Conservation (phyloP, 2,888 invertebrate genomes). For the Meteorus colon region DNA sequence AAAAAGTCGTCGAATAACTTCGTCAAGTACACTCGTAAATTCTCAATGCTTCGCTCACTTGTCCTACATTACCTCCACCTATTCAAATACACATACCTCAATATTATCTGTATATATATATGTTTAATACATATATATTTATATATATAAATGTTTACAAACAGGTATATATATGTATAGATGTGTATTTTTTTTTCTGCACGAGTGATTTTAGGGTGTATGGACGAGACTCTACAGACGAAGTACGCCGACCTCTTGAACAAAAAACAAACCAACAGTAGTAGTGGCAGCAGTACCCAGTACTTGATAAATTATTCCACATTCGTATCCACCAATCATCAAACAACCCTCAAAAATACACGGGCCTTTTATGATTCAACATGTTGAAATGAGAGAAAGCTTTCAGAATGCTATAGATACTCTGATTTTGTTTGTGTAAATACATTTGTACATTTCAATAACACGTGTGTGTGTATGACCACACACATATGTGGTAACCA, state of each 20-base stretch:
- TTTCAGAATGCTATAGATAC: neutral
- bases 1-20: slow-evolving; percentile 18
- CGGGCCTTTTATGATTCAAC: neutral
- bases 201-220: no score
- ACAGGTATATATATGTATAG: no score
- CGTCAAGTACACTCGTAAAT: slow-evolving; percentile 38
- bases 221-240: no score
- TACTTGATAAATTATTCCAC: neutral
- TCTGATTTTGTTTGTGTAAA: neutral
- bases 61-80: slow-evolving; percentile 13
- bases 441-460: no score
- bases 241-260: no score
- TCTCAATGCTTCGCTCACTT: slow-evolving; percentile 17
- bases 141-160: no score
- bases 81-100: no score
- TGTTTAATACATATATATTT: no score
- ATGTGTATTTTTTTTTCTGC: no score
- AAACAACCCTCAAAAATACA: neutral
- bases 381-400: neutral
- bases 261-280: neutral
- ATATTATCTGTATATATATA: neutral
- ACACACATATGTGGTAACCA: neutral
- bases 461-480: neutral
- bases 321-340: neutral
- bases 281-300: no score